These are phyloP conservation scores for Drosophila mulleri DNA, from an alignment of 2,888 invertebrate species.

Conservation along the genomic window DNA sequence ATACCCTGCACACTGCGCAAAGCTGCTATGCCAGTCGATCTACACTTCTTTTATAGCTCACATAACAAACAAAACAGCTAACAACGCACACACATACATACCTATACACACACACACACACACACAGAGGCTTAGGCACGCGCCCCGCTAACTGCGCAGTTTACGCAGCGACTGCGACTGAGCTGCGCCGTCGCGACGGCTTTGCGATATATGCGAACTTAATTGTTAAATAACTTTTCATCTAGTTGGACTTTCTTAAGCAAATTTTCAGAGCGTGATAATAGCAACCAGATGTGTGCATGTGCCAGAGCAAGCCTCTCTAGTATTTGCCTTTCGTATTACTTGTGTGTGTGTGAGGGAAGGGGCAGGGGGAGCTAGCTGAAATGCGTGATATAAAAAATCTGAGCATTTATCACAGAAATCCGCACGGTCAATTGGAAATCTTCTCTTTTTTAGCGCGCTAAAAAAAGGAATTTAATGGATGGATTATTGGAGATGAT, in stretches of 20 bases:
- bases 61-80: neutral
- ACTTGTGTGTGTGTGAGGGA: accelerated
- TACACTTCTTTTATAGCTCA: neutral
- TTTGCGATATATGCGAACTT: neutral
- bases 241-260: neutral
- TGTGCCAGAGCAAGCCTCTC: neutral
- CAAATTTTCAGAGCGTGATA: neutral
- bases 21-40: neutral
- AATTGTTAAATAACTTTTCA: neutral
- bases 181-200: neutral
- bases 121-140: neutral
- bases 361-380: accelerated
- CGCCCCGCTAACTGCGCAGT: slow-evolving; percentile 7
- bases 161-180: neutral
- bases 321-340: neutral
- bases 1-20: neutral
- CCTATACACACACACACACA: neutral
- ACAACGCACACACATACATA: neutral
- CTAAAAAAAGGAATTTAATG: neutral
- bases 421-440: neutral
- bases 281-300: neutral
- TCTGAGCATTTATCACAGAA: neutral
- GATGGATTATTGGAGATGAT: neutral
- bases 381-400: neutral
- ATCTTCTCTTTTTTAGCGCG: neutral